phyloP scores from a whole-genome alignment of 2,797 vertebrate genomes.

The Anguilla obscura region DNA sequence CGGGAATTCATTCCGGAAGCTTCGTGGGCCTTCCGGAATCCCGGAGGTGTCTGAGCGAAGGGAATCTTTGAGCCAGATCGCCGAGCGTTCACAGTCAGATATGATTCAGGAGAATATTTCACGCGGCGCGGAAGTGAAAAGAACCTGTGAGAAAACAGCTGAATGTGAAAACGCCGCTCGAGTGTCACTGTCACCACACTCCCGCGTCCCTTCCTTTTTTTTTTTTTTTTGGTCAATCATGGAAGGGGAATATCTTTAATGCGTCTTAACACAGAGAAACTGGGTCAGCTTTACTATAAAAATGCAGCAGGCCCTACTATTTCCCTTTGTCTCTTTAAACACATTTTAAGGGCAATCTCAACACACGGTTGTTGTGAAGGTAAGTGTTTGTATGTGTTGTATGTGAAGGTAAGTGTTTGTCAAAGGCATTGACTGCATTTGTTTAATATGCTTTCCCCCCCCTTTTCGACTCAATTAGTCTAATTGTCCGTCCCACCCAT shows the following conservation, averaged over 20 bases:
- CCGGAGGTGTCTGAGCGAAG: background rate
- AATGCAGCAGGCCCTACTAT: background rate
- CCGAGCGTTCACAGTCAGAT: background rate
- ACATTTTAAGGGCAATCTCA: background rate
- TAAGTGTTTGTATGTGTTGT: background rate
- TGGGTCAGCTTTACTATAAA: background rate
- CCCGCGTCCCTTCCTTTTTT: background rate
- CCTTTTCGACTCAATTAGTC: too few species aligned
- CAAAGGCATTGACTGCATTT: background rate
- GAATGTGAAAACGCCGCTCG: background rate
- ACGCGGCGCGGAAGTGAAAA: background rate
- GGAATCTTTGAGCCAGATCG: background rate
- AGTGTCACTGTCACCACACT: constrained; percentile 13
- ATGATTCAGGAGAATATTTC: constrained; percentile 9
- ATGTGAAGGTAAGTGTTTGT: background rate
- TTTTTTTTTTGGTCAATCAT: background rate
- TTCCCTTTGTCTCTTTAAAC: background rate
- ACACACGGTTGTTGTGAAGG: background rate
- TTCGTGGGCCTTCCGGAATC: background rate
- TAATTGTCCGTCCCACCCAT: too few species aligned
- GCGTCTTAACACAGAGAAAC: background rate
- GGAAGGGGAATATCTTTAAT: background rate
- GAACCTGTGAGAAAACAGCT: background rate
- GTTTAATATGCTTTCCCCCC: background rate
- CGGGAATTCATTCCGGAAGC: background rate